Evolutionary conservation across 2,113 vertebrate species (phyloP), one percentile per base, ranked within the genome.

Genomic region (Bufo gargarizans): DNA sequence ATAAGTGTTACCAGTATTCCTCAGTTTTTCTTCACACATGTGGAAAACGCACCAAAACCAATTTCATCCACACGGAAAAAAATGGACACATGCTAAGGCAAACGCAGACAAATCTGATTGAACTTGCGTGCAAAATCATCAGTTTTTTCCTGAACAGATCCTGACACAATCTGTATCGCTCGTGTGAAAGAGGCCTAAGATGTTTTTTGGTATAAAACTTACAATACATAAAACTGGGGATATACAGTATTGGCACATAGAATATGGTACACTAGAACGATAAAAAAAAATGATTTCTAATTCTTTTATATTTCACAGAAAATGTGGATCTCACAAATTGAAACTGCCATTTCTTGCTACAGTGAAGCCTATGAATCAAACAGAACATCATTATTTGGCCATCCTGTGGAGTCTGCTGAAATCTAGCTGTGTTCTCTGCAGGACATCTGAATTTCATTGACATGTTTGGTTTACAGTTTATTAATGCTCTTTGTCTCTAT

Each of bases 321-420:
- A 95, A 92, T 78, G 67, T 97, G 97, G 97, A 94, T 97, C 89
- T 93, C 94, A 65, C 95, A 97, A 92, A 94, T 97, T 89, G 94
- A 96, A 93, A 93, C 33, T 4, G 96, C 96, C 33, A 91, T 94
- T 55, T 89, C 95, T 16, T 89, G 90, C 55, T 94, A 93, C 19
- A 88, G 71, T 9, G 87, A 59, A 1, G 89, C 63, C 81, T 86
- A 80, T 0, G 88, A 93, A 91, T 89, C 74, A 71, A 93, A 93
- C 90, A 89, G 92, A 90, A 65, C 14, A 10, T 65, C 89, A 2
- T 63, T 76, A 63, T 89, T 89, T 83, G 89, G 82, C 80, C 58
- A 81, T 22, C 43, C 92, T 76, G 19, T 86, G 78, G 92, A 95
- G 91, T 93, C 93, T 22, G 89, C 92, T 19, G 91, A 93, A 92